Conservation (phyloP, 2,888 invertebrate species). For the Drosophila nr. perissopoda region DNA sequence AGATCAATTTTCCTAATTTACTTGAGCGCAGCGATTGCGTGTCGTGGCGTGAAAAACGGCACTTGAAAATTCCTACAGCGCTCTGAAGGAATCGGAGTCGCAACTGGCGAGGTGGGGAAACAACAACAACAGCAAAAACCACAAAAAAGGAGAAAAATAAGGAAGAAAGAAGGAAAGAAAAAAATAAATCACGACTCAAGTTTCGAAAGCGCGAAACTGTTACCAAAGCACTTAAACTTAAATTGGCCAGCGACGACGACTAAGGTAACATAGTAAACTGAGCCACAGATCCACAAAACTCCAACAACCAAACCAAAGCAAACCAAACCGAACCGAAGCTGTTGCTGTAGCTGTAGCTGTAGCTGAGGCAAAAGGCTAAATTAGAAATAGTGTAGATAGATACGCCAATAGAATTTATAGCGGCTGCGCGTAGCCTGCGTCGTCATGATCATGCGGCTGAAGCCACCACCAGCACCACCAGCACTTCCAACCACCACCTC, state of each 20-base stretch:
- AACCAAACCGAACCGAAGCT: constrained; percentile 6
- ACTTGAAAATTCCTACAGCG: constrained; percentile 70
- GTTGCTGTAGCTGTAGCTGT: constrained; percentile 2
- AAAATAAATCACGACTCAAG: constrained; percentile 82
- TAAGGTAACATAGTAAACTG: constrained; percentile 63
- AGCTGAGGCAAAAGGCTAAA: constrained; percentile 62
- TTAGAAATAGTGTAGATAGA: constrained; percentile 82
- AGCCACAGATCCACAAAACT: constrained; percentile 36
- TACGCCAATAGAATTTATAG: constrained; percentile 80
- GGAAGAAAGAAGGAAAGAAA: constrained; percentile 28
- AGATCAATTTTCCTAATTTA: constrained; percentile 81
- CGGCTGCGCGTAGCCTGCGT: constrained; percentile 64
- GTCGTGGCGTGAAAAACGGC: constrained; percentile 82
- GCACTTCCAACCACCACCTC: neutral
- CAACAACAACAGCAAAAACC: constrained; percentile 11
- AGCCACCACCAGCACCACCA: constrained; percentile 11
- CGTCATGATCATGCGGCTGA: constrained; percentile 66
- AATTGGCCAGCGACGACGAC: constrained; percentile 73
- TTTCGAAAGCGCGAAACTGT: constrained; percentile 82
- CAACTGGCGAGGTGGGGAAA: constrained; percentile 17
- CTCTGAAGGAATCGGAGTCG: constrained; percentile 46
- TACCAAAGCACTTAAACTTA: constrained; percentile 82
- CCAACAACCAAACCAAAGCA: constrained; percentile 8
- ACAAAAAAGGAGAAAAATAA: constrained; percentile 15
- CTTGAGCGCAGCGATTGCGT: constrained; percentile 79